Conservation (phyloP, 2,797 vertebrate species). For the Microctenopoma lineatum region DNA sequence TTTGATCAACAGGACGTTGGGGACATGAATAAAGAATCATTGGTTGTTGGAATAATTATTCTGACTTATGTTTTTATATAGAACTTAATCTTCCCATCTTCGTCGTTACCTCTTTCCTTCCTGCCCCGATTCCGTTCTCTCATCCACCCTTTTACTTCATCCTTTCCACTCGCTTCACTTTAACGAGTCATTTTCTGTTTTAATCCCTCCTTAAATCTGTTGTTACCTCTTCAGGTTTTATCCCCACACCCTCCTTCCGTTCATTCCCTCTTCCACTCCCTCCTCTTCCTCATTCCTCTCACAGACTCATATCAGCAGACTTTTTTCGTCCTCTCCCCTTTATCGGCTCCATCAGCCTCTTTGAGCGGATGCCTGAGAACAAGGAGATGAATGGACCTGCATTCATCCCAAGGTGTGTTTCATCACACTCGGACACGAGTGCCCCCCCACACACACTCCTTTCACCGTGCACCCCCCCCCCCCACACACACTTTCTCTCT, state of each 20-base stretch:
- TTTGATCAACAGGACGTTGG: no score
- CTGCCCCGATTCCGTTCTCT: no score
- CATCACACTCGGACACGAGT: slow-evolving; percentile 46
- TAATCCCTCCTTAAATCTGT: no score
- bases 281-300: slow-evolving; percentile 14
- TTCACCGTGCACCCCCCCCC: not conserved
- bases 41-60: no score
- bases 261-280: not conserved
- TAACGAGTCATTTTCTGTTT: no score
- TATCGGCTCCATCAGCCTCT: slow-evolving; percentile 63
- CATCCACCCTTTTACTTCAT: no score
- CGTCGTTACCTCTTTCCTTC: no score
- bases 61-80: no score
- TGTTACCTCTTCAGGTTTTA: not conserved
- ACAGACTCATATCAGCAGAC: slow-evolving; percentile 33
- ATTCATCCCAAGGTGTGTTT: slow-evolving; percentile 56
- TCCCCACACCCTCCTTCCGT: not conserved
- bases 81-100: no score
- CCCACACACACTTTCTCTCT: not conserved
- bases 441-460: not conserved
- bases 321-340: slow-evolving; percentile 22
- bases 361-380: slow-evolving; percentile 63
- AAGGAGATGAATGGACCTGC: slow-evolving; percentile 64
- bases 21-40: no score
- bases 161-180: no score